phyloP scores from a whole-genome alignment of 35 echinoderm and acorn worm species.

The Nesometra sesokonis region DNA sequence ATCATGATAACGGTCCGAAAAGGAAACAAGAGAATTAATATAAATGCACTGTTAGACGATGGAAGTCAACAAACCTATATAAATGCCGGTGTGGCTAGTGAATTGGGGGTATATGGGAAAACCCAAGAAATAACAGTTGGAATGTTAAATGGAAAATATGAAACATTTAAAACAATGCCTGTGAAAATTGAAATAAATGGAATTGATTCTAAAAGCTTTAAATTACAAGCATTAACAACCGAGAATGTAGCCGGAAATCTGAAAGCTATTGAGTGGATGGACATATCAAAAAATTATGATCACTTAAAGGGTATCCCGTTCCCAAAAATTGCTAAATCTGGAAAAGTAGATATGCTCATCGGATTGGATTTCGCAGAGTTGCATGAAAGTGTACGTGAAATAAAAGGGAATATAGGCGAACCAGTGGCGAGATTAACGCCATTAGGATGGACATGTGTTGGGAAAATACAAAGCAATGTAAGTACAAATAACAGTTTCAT shows the following conservation, averaged over 20 bases:
- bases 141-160: conserved; percentile 9
- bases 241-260: conserved; percentile 7
- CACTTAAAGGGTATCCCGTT: conserved; percentile 31
- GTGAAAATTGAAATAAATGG: conserved; percentile 1
- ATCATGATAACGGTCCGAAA: conserved; percentile 10
- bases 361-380: conserved; percentile 21
- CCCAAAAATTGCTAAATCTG: neutral
- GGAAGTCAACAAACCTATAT: conserved; percentile 5
- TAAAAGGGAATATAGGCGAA: conserved; percentile 2
- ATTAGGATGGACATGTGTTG: conserved; percentile 31
- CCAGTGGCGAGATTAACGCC: conserved; percentile 22
- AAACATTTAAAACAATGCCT: conserved; percentile 23
- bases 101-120: conserved; percentile 5
- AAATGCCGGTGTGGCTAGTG: neutral
- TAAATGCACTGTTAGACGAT: conserved; percentile 35
- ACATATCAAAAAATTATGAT: conserved; percentile 5
- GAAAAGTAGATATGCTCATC: conserved; percentile 14
- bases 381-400: neutral
- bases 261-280: neutral
- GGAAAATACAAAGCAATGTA: neutral
- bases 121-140: neutral
- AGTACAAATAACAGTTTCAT: neutral
- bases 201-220: conserved; percentile 16
- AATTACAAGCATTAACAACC: conserved; percentile 8
- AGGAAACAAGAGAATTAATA: conserved; percentile 5